Evolutionary conservation across 2,113 vertebrate genomes (phyloP), one percentile per base, ranked within the genome.

Genomic region (Eublepharis macularius): DNA sequence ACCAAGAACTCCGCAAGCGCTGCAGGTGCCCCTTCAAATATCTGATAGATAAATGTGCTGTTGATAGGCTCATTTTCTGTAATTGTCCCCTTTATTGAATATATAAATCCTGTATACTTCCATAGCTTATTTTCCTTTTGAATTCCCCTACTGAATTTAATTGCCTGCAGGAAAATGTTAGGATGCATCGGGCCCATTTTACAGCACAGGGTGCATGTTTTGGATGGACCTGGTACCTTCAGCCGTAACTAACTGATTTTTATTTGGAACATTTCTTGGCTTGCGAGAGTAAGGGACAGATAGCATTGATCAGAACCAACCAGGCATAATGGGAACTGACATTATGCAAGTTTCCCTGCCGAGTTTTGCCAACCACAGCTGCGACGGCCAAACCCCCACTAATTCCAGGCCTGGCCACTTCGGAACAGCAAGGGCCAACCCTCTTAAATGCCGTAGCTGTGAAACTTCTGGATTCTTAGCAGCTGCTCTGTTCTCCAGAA

Each of bases 251-350:
- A 17, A 79, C 83, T 68, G 3, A 60, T 45, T 63, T 81, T 82
- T 88, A 16, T 82, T 90, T 90, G 82, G 86, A 88, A 78, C 86
- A 54, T 36, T 6, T 24, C 68, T 63, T 32, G 1, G 78, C 86
- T 80, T 85, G 68, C 85, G 84, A 88, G 84, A 86, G 5, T 1
- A 12, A 92, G 76, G 89, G 76, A 75, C 90, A 83, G 63, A 89
- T 76, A 91, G 81, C 7, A 89, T 85, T 92, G 86, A 93, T 90
- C 82, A 87, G 89, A 92, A 6, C 63, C 86, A 93, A 65, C 41
- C 78, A 88, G 74, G 86, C 70, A 86, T 83, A 90, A 83, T 65
- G 80, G 41, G 45, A 69, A 32, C 83, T 83, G 82, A 84, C 82
- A 75, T 70, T 10, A 6, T 81, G 84, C 86, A 87, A 84, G 89